Evolutionary conservation across 2,797 vertebrate genomes (phyloP), one percentile per base, ranked within the genome.

Genomic region (Cynodonichthys magdalenae): DNA sequence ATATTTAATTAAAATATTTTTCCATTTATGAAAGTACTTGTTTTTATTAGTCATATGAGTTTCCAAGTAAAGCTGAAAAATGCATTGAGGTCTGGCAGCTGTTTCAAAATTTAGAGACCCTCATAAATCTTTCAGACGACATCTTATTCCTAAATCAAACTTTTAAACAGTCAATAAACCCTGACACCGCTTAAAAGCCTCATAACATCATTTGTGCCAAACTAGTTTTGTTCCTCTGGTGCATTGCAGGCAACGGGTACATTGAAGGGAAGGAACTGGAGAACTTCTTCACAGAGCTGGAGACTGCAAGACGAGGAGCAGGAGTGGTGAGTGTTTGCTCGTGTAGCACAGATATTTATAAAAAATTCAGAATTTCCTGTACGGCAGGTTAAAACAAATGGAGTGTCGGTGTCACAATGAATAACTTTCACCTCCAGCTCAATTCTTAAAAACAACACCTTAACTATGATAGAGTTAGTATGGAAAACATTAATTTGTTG

Each of bases 231-330:
- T 34, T 59, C 27, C 50, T 81, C 65, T 60, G 61, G 28, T 77
- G 69, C 67, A 55, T 74, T 34, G 4, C 84, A 99, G 97, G 96
- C 82, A 97, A 99, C 61, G 96, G 97, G 9, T 99, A 94, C 84
- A 98, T 99, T 5, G 96, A 98, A 92, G 97, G 95, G 20, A 96
- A 96, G 82, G 96, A 99, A 78, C 90, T 99, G 90, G 96, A 98
- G 87, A 93, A 94, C 86, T 99, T 99, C 86, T 95, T 98, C 90
- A 93, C 90, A 67, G 95, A 99, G 87, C 85, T 99, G 87, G 96
- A 98, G 88, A 90, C 87, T 0, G 92, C 92, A 0, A 93, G 96
- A 61, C 94, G 92, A 88, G 96, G 94, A 56, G 88, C 91, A 0
- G 94, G 94, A 52, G 85, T 94, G 95, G 96, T 98, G 92, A 96